These are phyloP conservation scores for Micoletzkya japonica DNA, from an alignment of 2,888 invertebrate species.

Conservation along the genomic window DNA sequence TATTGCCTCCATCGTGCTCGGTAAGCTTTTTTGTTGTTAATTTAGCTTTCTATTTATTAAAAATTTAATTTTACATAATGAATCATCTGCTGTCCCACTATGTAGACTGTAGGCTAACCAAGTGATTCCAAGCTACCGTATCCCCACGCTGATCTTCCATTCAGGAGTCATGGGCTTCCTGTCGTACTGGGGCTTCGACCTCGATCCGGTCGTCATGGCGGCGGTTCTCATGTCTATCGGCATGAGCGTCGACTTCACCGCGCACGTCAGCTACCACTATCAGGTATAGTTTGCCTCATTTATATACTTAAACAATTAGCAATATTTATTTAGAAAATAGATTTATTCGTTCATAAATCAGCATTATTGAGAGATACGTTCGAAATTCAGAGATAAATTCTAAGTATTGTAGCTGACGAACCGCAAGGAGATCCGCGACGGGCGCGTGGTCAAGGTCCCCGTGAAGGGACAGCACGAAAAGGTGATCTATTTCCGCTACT, in stretches of 20 bases:
- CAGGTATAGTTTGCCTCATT: constrained; percentile 43
- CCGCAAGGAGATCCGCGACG: constrained; percentile 49
- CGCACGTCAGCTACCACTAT: constrained; percentile 62
- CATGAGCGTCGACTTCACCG: constrained; percentile 62
- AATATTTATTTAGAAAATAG: too few relatives aligned
- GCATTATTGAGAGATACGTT: neutral
- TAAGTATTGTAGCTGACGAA: constrained; percentile 36
- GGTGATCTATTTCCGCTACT: neutral
- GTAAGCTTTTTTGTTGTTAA: constrained; percentile 29
- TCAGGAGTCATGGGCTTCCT: constrained; percentile 60
- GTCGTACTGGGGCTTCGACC: constrained; percentile 59
- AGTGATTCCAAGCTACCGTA: neutral
- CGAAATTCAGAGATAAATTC: neutral
- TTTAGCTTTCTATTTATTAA: neutral
- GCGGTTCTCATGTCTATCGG: constrained; percentile 62
- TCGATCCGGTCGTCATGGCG: constrained; percentile 62
- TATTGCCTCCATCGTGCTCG: constrained; percentile 58
- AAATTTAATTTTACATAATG: neutral
- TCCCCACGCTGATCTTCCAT: too few relatives aligned
- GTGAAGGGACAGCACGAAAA: constrained; percentile 41
- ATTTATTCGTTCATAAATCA: too few relatives aligned
- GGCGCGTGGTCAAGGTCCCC: constrained; percentile 50
- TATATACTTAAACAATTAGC: too few relatives aligned
- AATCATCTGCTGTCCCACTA: neutral
- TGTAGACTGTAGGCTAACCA: neutral